These are phyloP conservation scores for Sorex maritimensis DNA, from an alignment of 2,797 vertebrate genomes.

Conservation along the genomic window DNA sequence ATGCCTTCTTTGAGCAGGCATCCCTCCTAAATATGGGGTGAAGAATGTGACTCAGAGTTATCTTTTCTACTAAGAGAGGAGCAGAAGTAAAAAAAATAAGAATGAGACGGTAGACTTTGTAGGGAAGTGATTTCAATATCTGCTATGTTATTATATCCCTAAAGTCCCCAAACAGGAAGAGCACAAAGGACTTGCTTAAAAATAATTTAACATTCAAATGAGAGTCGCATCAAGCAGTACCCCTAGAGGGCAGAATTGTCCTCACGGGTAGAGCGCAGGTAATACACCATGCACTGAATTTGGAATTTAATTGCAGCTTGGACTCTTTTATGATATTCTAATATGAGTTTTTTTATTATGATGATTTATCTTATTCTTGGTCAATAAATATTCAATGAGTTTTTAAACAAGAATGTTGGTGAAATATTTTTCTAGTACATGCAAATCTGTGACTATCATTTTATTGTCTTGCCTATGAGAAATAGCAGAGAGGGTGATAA, in stretches of 20 bases:
- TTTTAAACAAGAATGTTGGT: neutral
- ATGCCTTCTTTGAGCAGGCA: neutral
- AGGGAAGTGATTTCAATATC: neutral
- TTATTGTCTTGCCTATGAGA: neutral
- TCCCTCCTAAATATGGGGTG: neutral
- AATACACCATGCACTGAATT: neutral
- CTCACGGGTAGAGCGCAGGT: neutral
- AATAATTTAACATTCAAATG: neutral
- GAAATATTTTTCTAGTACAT: neutral
- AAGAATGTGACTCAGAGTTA: neutral
- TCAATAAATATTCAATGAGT: neutral
- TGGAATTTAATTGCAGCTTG: neutral
- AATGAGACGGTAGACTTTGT: neutral
- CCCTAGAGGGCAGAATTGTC: neutral
- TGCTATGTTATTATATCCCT: neutral
- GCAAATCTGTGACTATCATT: neutral
- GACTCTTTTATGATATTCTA: neutral
- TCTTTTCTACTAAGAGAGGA: neutral
- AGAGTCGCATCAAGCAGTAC: neutral
- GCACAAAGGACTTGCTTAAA: neutral
- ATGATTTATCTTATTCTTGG: neutral
- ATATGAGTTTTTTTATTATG: neutral
- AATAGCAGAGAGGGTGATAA: neutral
- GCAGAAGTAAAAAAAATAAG: neutral
- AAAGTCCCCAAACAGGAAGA: neutral